phyloP scores from a whole-genome alignment of 2,113 vertebrate species.

The Clarias batrachus region DNA sequence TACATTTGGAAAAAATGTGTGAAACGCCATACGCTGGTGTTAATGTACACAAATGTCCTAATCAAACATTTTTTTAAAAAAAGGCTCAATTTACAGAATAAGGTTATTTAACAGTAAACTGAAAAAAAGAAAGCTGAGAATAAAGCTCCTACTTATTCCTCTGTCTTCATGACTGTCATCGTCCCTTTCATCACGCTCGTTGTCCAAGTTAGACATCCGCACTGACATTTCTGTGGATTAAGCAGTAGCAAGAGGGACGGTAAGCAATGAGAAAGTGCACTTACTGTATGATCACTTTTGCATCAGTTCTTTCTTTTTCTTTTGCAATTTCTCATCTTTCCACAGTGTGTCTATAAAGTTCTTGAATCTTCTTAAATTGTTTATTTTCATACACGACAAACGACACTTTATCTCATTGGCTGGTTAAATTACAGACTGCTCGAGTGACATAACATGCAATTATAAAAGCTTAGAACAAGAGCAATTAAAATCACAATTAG shows the following conservation, averaged over 20 bases:
- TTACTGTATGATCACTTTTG: too few species aligned
- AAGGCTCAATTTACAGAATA: background rate
- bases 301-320: background rate
- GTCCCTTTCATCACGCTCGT: slow-evolving; percentile 92
- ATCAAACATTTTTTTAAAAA: background rate
- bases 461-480: background rate
- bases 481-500: background rate
- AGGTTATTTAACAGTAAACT: background rate
- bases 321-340: too few species aligned
- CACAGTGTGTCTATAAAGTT: too few species aligned
- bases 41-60: background rate
- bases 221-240: slow-evolving; percentile 90
- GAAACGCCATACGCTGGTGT: background rate
- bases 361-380: too few species aligned
- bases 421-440: background rate
- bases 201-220: slow-evolving; percentile 98
- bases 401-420: background rate
- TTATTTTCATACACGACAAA: slow-evolving; percentile 11
- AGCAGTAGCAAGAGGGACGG: background rate
- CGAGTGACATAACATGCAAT: background rate
- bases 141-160: slow-evolving; percentile 86
- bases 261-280: too few species aligned
- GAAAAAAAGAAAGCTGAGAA: background rate
- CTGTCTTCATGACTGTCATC: slow-evolving; percentile 96
- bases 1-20: slow-evolving; percentile 22